Percentiles rank a stretch among this genome's conserved stretches.
These are phyloP conservation scores for Eublepharis macularius DNA, from an alignment of 2,113 vertebrate species.

Conservation along the genomic window DNA sequence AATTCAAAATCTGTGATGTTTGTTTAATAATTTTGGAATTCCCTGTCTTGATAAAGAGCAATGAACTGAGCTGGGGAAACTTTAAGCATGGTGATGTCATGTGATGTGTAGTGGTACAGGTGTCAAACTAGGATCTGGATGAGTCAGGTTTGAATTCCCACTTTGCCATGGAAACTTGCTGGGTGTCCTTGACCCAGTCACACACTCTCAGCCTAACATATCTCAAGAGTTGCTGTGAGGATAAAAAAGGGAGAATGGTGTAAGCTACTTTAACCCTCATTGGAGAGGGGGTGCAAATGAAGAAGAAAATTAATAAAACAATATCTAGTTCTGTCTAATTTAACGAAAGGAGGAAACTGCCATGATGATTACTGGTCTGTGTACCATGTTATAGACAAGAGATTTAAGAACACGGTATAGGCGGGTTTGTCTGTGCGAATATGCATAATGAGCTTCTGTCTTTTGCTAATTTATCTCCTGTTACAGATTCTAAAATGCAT, in stretches of 20 bases:
- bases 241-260: too few relatives aligned
- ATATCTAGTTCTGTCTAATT: neutral
- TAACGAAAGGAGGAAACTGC: neutral
- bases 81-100: neutral
- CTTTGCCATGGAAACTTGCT: too few relatives aligned
- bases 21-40: neutral
- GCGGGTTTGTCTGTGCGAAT: neutral
- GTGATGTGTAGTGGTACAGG: too few relatives aligned
- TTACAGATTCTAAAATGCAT: slow-evolving; percentile 87
- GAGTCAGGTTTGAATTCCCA: too few relatives aligned
- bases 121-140: too few relatives aligned
- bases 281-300: too few relatives aligned
- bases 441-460: neutral
- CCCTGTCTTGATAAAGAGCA: neutral
- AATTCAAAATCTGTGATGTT: neutral
- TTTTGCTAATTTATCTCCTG: slow-evolving; percentile 15
- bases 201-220: too few relatives aligned
- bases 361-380: too few relatives aligned
- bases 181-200: too few relatives aligned
- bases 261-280: too few relatives aligned
- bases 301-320: neutral
- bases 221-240: too few relatives aligned
- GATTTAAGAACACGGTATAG: neutral
- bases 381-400: neutral
- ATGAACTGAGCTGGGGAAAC: neutral